Conservation (phyloP, 1,140 invertebrate genomes). For the Papilio xuthus region DNA sequence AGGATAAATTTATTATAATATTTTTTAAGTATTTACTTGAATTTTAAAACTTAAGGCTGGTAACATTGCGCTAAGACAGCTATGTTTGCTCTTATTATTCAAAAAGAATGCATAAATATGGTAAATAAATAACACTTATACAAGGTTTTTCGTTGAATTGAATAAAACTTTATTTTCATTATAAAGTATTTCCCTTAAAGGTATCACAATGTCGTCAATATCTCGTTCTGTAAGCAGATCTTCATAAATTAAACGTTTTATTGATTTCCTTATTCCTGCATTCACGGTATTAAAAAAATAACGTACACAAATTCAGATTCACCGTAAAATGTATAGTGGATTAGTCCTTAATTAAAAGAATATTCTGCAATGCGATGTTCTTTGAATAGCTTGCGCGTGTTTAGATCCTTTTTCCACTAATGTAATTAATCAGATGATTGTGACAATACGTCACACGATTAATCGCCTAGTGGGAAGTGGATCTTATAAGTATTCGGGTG, state of each 20-base stretch:
- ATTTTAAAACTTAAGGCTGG: not conserved
- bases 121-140: no score
- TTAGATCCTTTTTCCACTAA: not conserved
- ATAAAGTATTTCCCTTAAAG: not conserved
- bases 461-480: not conserved
- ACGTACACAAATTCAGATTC: not conserved
- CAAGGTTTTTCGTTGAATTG: no score
- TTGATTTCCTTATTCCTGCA: slow-evolving; percentile 12
- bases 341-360: not conserved
- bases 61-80: not conserved
- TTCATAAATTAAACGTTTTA: not conserved
- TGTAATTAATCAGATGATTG: not conserved
- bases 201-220: not conserved
- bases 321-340: not conserved
- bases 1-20: not conserved
- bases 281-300: not conserved
- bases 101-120: no score
- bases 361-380: not conserved
- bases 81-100: no score
- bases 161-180: no score
- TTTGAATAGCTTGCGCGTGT: not conserved
- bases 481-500: not conserved
- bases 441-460: not conserved
- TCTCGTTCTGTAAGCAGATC: not conserved
- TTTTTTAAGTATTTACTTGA: not conserved